Base-by-base conservation (phyloP, 2,888 invertebrate genomes). In the Eupithecia insigniata region DNA sequence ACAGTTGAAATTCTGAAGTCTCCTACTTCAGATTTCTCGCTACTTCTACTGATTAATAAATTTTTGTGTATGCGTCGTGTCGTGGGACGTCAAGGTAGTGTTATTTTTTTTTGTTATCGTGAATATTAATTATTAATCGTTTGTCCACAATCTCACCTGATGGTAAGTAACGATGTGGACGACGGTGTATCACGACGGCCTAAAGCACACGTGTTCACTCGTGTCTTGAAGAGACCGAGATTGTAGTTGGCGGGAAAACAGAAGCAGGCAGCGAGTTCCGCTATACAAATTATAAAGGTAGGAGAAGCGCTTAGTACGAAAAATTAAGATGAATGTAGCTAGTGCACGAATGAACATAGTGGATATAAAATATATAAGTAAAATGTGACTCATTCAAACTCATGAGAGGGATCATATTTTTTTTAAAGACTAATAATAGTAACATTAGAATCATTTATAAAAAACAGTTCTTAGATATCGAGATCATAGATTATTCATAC, bases 1-100 rank as follows among this genome's bases (percentile, higher is more conserved):
- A 62, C 69, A 69, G 34, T 66, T 69, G 62, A 34, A 69, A 66
- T 66, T 65, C n/a, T 58, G 58, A 16, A 28, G 67, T 14, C 1
- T n/a, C 64, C 30, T 26, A 39, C 18, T 67, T 67, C 55, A 69
- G 60, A 69, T 69, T 68, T 34, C 39, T 26, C n/a, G 34, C 32
- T 34, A 36, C 64, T 14, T 64, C 14, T 6, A 62, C 30, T 18
- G 61, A 10, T 22, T 8, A 51, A 10, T 22, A 26, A 22, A 55
- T 26, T 26, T 14, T 22, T 26, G n/a, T 51, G 46, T 51, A n/a
- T 8, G 46, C 8, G n/a, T 18, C 8, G n/a, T n/a, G n/a, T 18
- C 8, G n/a, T n/a, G 46, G 7, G n/a, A 6, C n/a, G 6, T n/a
- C n/a, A 46, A 43, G n/a, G n/a, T n/a, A n/a, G n/a, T 7, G 46